A percentile compares a stretch with the other conserved stretches of the same genome.
Evolutionary conservation across 2,888 invertebrate species (phyloP).

Genomic region (Cantharis rufa): DNA sequence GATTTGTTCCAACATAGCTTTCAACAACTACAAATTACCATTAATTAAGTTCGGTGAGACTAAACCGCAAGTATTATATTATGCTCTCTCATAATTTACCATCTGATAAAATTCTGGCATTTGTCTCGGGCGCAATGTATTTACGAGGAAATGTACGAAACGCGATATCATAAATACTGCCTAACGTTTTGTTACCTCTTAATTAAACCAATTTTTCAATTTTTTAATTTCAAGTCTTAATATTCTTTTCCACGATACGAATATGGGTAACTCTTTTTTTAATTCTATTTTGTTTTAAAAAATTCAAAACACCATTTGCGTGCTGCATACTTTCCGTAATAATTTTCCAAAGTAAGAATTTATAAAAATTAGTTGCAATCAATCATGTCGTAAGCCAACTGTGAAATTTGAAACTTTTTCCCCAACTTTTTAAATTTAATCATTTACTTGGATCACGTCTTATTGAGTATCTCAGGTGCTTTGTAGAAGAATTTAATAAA

Average conservation of each 20-base stretch:
- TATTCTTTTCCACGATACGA: not conserved
- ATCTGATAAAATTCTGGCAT: not conserved
- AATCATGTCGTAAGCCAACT: not conserved
- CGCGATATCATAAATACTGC: not conserved
- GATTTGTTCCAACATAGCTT: not conserved
- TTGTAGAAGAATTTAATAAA: not conserved
- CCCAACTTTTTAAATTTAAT: not conserved
- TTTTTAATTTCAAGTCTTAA: not conserved
- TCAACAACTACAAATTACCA: not conserved
- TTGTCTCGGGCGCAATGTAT: not conserved
- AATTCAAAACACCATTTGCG: not conserved
- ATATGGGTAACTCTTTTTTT: not conserved
- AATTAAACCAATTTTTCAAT: not conserved
- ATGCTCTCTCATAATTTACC: not conserved
- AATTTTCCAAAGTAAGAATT: not conserved
- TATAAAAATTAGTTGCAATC: not conserved
- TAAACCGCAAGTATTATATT: not conserved
- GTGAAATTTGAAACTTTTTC: not conserved
- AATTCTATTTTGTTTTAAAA: not conserved
- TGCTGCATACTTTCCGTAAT: not conserved
- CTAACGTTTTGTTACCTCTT: not conserved
- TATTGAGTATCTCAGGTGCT: not conserved
- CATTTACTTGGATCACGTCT: not conserved
- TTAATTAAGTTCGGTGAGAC: not conserved
- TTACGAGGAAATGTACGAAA: not conserved